Base-by-base conservation (phyloP, 2,888 invertebrate species). In the Sepioteuthis lessoniana region DNA sequence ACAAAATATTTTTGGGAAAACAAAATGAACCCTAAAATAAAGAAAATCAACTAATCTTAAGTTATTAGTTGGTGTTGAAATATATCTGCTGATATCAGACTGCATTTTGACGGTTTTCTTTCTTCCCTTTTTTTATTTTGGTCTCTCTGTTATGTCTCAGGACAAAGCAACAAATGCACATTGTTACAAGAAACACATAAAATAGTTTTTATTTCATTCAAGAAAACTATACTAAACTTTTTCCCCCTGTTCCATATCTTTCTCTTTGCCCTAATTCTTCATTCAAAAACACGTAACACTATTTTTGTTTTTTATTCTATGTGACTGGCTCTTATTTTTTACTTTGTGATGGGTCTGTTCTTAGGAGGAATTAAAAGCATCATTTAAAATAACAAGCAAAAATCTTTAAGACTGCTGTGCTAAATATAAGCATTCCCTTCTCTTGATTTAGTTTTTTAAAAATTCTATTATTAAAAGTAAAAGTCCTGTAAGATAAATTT, bases 61-160 rank as follows among this genome's bases (percentile, higher is more conserved):
- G 55, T 76, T n/a, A 76, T 76, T 76, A 76, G 76, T 60, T 60
- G 60, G 10, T 76, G 76, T 76, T 76, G 76, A 76, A 76, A 76
- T 76, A 76, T 92, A 92, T 92, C 92, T 92, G 92, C 92, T 92
- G 92, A 46, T 92, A n/a, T 92, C 47, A 47, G 92, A 47, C 92
- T 92, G 92, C 92, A 92, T 47, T 92, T 42, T 42, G 19, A n/a
- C 42, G 16, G 16, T 31, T 21, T 10, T 31, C 13, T 35, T 91
- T 38, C 37, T 35, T 35, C 25, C 31, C 21, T 35, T 35, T 90
- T 90, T 90, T 90, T 76, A 76, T n/a, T 76, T 76, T 76, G 76
- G 76, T 76, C 76, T 76, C 31, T 25, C 55, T 55, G 21, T 76
- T 76, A 76, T 76, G 76, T 76, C 76, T 76, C 76, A 76, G 76